Conservation (phyloP, 2,888 invertebrate genomes). For the Gnatocerus cornutus region DNA sequence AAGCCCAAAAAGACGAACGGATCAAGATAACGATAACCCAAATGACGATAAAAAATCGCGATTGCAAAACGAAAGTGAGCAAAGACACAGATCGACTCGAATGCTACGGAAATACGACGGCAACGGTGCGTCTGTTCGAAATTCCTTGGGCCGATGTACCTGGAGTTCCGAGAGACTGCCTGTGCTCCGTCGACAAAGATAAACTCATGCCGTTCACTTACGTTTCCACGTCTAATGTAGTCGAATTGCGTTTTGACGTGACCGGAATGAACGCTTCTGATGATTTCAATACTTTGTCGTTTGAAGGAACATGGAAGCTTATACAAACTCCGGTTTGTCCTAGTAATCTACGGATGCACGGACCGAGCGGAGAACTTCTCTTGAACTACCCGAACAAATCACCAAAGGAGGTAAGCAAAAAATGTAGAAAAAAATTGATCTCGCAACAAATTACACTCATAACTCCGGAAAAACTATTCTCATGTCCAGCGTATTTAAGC, state of each 20-base stretch:
- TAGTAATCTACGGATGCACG: constrained; percentile 80
- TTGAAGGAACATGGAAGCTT: constrained; percentile 90
- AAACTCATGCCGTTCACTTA: constrained; percentile 80
- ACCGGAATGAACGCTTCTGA: constrained; percentile 89
- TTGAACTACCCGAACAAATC: constrained; percentile 70
- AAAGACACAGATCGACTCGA: constrained; percentile 81
- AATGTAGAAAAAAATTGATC: no score
- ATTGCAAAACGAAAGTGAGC: constrained; percentile 76
- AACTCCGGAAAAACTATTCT: no score
- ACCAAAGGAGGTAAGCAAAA: constrained; percentile 63
- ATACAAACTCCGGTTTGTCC: constrained; percentile 81
- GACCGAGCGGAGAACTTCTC: constrained; percentile 84
- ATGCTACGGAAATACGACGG: constrained; percentile 81
- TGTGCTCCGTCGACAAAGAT: constrained; percentile 78
- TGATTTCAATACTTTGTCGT: constrained; percentile 88
- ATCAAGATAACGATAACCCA: constrained; percentile 85
- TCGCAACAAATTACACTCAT: no score
- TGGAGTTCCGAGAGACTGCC: constrained; percentile 84
- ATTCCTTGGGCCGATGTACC: constrained; percentile 83
- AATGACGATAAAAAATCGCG: constrained; percentile 74
- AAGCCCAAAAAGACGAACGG: constrained; percentile 87
- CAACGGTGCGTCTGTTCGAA: constrained; percentile 83
- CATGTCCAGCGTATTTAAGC: no score
- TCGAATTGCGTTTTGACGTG: constrained; percentile 88
- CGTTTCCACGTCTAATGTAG: constrained; percentile 82